These are phyloP conservation scores for Ibidorhyncha struthersii DNA, from an alignment of 2,113 vertebrate species.

Conservation along the genomic window DNA sequence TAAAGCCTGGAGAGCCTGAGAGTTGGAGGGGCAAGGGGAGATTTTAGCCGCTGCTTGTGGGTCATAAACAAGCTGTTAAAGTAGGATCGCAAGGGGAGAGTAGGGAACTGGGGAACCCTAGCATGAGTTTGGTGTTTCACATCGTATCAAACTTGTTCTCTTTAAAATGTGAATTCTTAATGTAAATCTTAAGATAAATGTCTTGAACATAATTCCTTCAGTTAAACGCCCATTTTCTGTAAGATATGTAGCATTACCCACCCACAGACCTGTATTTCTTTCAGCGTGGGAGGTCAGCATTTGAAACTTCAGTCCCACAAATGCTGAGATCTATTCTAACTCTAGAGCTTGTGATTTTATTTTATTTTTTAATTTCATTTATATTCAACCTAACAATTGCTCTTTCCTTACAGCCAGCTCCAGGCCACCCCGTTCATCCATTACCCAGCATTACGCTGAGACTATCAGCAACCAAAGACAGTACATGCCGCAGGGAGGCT, in stretches of 20 bases:
- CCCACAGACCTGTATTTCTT: conserved; percentile 35
- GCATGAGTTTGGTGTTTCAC: neutral
- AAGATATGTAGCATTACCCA: conserved; percentile 16
- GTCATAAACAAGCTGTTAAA: neutral
- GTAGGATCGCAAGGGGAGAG: neutral
- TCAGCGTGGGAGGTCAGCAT: conserved; percentile 34
- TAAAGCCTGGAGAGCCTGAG: neutral
- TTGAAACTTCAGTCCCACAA: conserved; percentile 16
- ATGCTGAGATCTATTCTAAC: neutral
- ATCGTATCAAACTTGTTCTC: neutral
- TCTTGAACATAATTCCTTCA: neutral
- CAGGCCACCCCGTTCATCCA: neutral
- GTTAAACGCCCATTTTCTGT: neutral
- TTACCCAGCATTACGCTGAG: neutral
- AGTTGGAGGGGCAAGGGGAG: neutral
- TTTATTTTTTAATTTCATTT: neutral
- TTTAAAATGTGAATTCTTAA: conserved; percentile 5
- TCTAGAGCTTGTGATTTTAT: neutral
- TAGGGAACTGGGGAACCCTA: neutral
- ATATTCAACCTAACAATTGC: neutral
- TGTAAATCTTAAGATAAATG: neutral
- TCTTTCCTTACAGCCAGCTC: neutral
- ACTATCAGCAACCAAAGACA: neutral
- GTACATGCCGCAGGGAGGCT: neutral
- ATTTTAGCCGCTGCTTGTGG: neutral